These are phyloP conservation scores for Beris morrisii DNA, from an alignment of 2,888 invertebrate species.

Conservation along the genomic window DNA sequence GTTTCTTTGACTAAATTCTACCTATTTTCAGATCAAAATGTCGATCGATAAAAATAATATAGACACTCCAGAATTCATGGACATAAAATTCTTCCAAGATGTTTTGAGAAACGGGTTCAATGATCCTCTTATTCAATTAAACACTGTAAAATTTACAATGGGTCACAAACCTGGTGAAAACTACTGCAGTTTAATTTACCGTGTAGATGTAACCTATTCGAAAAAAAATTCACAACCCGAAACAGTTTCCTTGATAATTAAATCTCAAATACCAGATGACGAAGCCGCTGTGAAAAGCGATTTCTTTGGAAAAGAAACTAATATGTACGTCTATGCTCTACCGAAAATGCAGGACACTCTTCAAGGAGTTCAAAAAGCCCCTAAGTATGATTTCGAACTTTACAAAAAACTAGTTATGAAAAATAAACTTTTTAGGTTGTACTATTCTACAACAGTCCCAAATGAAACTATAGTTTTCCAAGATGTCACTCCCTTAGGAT, in stretches of 20 bases:
- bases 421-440: not conserved
- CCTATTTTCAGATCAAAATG: constrained; percentile 6
- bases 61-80: constrained; percentile 46
- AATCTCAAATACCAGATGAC: not conserved
- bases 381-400: not conserved
- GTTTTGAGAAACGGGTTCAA: constrained; percentile 49
- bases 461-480: constrained; percentile 8
- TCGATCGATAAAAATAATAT: constrained; percentile 12
- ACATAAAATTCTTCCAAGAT: constrained; percentile 46
- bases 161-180: constrained; percentile 31
- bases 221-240: no score
- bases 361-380: constrained; percentile 6
- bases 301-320: not conserved
- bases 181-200: constrained; percentile 34
- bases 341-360: not conserved
- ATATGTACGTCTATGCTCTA: not conserved
- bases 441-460: not conserved
- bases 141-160: constrained; percentile 44
- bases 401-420: not conserved
- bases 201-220: constrained; percentile 15
- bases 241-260: constrained; percentile 11
- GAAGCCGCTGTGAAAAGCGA: not conserved
- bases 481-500: constrained; percentile 59
- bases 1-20: no score
- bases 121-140: constrained; percentile 42